A percentile compares a stretch with the other conserved stretches of the same genome.
Evolutionary conservation across 2,113 vertebrate species (phyloP).

Genomic region (human): DNA sequence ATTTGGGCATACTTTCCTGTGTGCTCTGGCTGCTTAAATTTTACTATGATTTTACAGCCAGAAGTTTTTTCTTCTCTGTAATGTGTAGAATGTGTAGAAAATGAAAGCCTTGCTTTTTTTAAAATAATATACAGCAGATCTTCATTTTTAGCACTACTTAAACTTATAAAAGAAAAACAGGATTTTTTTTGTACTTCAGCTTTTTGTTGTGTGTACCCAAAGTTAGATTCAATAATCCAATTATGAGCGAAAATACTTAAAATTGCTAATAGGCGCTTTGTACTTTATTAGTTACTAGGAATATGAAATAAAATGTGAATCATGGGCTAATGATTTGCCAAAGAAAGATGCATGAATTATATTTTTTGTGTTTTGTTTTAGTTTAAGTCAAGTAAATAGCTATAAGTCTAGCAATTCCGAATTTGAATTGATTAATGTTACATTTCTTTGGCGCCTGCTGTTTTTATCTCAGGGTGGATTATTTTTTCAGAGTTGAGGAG

Average conservation of each 20-base stretch:
- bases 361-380: background rate
- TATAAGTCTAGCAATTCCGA: background rate
- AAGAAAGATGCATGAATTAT: background rate
- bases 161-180: background rate
- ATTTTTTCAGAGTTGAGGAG: background rate
- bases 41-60: background rate
- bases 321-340: background rate
- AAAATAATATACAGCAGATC: background rate
- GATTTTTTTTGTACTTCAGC: background rate
- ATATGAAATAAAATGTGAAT: constrained; percentile 6
- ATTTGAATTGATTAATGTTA: constrained; percentile 3
- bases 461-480: background rate
- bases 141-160: constrained; percentile 21
- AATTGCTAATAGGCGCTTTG: background rate
- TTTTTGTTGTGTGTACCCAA: background rate
- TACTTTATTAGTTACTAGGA: background rate
- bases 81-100: background rate
- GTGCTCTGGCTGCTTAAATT: constrained; percentile 3
- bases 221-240: constrained; percentile 7
- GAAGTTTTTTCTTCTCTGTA: background rate
- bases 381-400: constrained; percentile 17
- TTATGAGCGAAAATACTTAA: background rate
- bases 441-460: background rate
- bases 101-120: background rate
- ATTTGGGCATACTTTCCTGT: background rate